Conservation (phyloP, 2,888 invertebrate species). For the Thumatha senex region DNA sequence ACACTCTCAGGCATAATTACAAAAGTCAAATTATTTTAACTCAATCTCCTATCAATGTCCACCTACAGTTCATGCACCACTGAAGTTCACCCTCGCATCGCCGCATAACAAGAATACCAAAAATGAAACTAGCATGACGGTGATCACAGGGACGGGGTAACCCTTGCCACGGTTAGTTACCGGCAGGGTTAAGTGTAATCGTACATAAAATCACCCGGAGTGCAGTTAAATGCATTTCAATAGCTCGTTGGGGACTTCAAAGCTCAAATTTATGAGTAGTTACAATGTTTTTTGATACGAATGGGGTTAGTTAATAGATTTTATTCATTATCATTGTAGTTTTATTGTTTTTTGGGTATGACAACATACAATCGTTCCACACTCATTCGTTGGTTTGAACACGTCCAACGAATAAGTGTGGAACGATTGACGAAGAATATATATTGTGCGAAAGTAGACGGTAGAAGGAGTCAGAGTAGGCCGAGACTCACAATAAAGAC, state of each 20-base stretch:
- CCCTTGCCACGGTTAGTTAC: conserved; percentile 80
- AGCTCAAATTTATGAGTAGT: conserved; percentile 32
- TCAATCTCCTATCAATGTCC: conserved; percentile 7
- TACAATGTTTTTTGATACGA: conserved; percentile 20
- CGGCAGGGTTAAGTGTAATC: conserved; percentile 59
- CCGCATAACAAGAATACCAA: conserved; percentile 49
- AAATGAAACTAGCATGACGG: conserved; percentile 53
- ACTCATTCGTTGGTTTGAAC: too few relatives aligned
- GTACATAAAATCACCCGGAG: conserved; percentile 67
- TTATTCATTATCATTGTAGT: background rate
- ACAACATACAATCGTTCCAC: too few relatives aligned
- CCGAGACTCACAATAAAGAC: too few relatives aligned
- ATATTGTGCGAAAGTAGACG: too few relatives aligned
- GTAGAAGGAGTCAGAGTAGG: too few relatives aligned
- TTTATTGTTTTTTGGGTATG: too few relatives aligned
- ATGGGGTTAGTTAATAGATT: conserved; percentile 1
- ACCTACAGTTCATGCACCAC: conserved; percentile 3
- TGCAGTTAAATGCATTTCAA: conserved; percentile 65
- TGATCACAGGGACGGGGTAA: conserved; percentile 64
- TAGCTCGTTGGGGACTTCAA: conserved; percentile 59
- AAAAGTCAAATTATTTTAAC: conserved; percentile 1
- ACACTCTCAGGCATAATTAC: background rate
- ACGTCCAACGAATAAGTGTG: too few relatives aligned
- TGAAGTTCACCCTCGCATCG: conserved; percentile 19
- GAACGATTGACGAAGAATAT: too few relatives aligned